Evolutionary conservation across 2,113 vertebrate genomes (phyloP).

Genomic region (Aegotheles bennettii): DNA sequence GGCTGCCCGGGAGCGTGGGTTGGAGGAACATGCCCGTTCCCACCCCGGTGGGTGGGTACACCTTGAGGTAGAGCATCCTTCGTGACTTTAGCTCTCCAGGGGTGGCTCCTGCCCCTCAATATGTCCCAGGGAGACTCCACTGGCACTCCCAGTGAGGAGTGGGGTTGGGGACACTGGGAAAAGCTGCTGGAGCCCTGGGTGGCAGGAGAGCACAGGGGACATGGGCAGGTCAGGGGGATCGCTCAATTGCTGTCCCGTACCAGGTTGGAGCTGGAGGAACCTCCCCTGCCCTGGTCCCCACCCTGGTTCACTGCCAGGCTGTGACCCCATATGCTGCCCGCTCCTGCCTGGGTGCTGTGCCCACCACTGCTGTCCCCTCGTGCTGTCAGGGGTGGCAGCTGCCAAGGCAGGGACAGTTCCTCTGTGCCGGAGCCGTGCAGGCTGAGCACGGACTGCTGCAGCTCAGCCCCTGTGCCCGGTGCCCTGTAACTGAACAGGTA

Average conservation of each 20-base stretch:
- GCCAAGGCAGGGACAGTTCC: fast-evolving
- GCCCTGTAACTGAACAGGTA: not conserved
- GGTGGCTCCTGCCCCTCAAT: not conserved
- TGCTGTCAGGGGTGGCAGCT: not conserved
- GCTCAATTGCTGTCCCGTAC: fast-evolving
- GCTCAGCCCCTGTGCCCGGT: not conserved
- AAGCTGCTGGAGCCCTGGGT: not conserved
- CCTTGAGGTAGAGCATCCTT: not conserved
- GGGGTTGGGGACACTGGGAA: not conserved
- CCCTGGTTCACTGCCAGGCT: fast-evolving
- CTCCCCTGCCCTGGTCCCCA: not conserved
- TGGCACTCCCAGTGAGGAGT: not conserved
- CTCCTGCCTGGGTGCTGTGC: not conserved
- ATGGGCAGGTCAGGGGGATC: not conserved
- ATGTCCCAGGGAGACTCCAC: not conserved
- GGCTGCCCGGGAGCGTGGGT: fast-evolving
- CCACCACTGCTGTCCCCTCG: not conserved
- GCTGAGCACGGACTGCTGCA: not conserved
- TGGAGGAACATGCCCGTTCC: not conserved
- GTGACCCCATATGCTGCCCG: fast-evolving
- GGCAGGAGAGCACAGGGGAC: not conserved
- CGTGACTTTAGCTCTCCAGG: not conserved
- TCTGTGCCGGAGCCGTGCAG: not conserved
- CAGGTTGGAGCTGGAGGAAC: not conserved
- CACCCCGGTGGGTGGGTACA: fast-evolving